phyloP scores from a whole-genome alignment of 2,113 vertebrate genomes.

The Amazona guildingii region DNA sequence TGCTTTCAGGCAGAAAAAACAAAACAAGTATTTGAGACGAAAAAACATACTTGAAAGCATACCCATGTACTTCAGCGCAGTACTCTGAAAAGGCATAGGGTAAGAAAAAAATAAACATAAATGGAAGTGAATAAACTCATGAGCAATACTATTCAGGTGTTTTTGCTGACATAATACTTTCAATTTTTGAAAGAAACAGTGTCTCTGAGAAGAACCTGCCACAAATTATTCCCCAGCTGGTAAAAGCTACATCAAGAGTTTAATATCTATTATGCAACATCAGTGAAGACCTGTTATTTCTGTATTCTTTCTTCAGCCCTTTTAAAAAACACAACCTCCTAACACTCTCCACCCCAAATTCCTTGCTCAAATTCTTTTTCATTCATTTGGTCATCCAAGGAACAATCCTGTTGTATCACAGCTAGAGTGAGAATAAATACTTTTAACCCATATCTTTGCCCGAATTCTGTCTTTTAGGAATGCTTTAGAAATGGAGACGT shows the following conservation, averaged over 20 bases:
- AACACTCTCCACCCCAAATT: accelerated
- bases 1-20: slow-evolving; percentile 6
- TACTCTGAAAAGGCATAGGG: background rate
- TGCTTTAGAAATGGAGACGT: slow-evolving; percentile 6
- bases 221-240: background rate
- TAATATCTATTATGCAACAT: background rate
- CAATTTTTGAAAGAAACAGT: background rate
- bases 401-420: background rate
- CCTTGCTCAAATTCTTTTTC: background rate
- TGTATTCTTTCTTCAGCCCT: background rate
- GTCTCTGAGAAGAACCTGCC: background rate
- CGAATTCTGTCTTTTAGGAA: slow-evolving; percentile 21
- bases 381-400: background rate
- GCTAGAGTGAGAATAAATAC: background rate
- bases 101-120: slow-evolving; percentile 24
- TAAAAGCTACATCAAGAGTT: background rate
- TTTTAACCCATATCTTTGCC: background rate
- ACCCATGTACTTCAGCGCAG: background rate
- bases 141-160: background rate
- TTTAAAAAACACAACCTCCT: background rate
- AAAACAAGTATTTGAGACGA: slow-evolving; percentile 13
- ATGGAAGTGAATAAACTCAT: background rate
- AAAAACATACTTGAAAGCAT: slow-evolving; percentile 3
- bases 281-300: background rate
- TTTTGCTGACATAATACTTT: background rate